Evolutionary conservation across 1,140 invertebrate genomes (phyloP).

Genomic region (Solen grandis): DNA sequence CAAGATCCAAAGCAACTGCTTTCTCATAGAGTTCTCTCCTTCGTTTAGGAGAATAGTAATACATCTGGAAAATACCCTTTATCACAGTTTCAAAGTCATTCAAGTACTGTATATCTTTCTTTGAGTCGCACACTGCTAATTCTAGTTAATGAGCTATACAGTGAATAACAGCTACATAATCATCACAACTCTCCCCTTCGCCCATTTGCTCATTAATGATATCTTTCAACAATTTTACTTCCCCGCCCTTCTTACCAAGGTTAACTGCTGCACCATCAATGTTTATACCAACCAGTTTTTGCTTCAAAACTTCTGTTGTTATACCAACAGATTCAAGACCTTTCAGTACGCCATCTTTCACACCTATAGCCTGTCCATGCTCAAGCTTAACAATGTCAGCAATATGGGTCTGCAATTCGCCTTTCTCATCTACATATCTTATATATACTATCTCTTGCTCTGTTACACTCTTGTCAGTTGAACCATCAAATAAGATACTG

Average conservation of each 20-base stretch:
- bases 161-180: no score
- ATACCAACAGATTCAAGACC: not conserved
- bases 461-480: no score
- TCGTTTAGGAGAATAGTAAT: constrained; percentile 1
- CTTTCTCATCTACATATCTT: no score
- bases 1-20: not conserved
- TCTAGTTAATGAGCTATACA: not conserved
- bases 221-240: not conserved
- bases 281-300: no score
- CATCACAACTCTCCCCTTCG: not conserved
- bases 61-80: not conserved
- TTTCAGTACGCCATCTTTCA: not conserved
- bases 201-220: not conserved
- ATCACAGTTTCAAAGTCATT: not conserved
- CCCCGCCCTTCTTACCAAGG: not conserved
- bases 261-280: not conserved
- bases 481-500: no score
- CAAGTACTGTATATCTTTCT: not conserved
- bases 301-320: not conserved
- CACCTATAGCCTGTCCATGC: not conserved
- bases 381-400: no score
- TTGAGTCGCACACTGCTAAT: not conserved
- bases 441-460: no score
- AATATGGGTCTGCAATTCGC: no score
- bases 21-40: not conserved